Evolutionary conservation across 2,888 invertebrate species (phyloP).

Genomic region (Drosophila conformis): DNA sequence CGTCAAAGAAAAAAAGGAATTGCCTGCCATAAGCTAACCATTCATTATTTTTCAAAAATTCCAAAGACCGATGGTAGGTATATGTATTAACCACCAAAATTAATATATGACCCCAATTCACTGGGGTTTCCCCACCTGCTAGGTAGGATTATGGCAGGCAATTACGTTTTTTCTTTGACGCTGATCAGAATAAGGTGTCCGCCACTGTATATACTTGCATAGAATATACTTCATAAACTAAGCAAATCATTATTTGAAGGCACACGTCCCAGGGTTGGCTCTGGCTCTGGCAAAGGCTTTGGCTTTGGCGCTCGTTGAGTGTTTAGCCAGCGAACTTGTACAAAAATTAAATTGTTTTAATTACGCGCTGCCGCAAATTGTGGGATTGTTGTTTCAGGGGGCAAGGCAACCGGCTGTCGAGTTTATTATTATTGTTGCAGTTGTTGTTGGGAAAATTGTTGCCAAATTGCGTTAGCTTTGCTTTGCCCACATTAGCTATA

Average conservation of each 20-base stretch:
- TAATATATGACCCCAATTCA: too few species aligned
- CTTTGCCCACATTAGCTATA: slow-evolving; percentile 43
- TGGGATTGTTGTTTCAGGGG: slow-evolving; percentile 54
- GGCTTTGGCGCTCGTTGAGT: slow-evolving; percentile 23
- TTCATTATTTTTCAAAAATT: too few species aligned
- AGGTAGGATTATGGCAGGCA: too few species aligned
- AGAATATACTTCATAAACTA: slow-evolving; percentile 73
- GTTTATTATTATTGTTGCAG: slow-evolving; percentile 52
- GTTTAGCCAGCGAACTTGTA: slow-evolving; percentile 68
- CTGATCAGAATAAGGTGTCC: too few species aligned
- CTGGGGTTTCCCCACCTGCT: too few species aligned
- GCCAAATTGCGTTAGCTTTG: slow-evolving; percentile 74
- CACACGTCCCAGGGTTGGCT: slow-evolving; percentile 60
- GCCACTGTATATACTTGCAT: slow-evolving; percentile 8
- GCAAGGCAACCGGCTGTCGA: slow-evolving; percentile 15
- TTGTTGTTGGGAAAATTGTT: slow-evolving; percentile 70
- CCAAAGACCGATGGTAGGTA: too few species aligned
- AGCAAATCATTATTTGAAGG: slow-evolving; percentile 80
- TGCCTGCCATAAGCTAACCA: too few species aligned
- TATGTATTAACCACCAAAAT: too few species aligned
- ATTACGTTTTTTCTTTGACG: too few species aligned
- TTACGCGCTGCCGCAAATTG: slow-evolving; percentile 80
- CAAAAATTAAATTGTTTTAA: slow-evolving; percentile 80
- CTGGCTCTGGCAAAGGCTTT: slow-evolving; percentile 31
- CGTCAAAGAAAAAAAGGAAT: too few species aligned